phyloP scores from a whole-genome alignment of 2,888 invertebrate species.

The Nymphalis urticae region DNA sequence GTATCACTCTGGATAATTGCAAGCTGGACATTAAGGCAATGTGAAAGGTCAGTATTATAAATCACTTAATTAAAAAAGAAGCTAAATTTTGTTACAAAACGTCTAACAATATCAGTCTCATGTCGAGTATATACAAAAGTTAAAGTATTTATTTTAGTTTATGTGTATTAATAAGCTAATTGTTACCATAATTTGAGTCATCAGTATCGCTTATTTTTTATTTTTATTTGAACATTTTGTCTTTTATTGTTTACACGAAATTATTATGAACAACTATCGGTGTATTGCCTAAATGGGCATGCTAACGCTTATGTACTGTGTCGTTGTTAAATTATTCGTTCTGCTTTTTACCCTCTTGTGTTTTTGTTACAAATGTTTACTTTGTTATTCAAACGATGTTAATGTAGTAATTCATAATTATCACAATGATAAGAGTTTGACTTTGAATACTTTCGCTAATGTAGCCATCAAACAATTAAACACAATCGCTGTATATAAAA shows the following conservation, averaged over 20 bases:
- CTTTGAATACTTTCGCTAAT: conserved; percentile 74
- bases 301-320: conserved; percentile 77
- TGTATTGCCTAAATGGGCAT: conserved; percentile 72
- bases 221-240: conserved; percentile 49
- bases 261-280: conserved; percentile 54
- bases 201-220: conserved; percentile 61
- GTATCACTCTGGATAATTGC: conserved; percentile 99
- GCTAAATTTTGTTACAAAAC: conserved; percentile 22
- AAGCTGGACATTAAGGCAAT: conserved; percentile 98
- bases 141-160: conserved; percentile 39
- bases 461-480: conserved; percentile 54
- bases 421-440: conserved; percentile 79
- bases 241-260: conserved; percentile 48
- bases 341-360: conserved; percentile 68
- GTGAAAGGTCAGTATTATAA: conserved; percentile 92
- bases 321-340: conserved; percentile 67
- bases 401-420: conserved; percentile 68
- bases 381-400: conserved; percentile 54
- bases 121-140: conserved; percentile 16
- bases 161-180: conserved; percentile 42
- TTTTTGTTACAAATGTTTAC: conserved; percentile 61
- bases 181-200: conserved; percentile 45
- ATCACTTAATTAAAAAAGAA: conserved; percentile 6
- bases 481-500: conserved; percentile 55
- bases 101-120: conserved; percentile 12